Evolutionary conservation across 2,113 vertebrate genomes (phyloP).

Genomic region (Peromyscus maniculatus): DNA sequence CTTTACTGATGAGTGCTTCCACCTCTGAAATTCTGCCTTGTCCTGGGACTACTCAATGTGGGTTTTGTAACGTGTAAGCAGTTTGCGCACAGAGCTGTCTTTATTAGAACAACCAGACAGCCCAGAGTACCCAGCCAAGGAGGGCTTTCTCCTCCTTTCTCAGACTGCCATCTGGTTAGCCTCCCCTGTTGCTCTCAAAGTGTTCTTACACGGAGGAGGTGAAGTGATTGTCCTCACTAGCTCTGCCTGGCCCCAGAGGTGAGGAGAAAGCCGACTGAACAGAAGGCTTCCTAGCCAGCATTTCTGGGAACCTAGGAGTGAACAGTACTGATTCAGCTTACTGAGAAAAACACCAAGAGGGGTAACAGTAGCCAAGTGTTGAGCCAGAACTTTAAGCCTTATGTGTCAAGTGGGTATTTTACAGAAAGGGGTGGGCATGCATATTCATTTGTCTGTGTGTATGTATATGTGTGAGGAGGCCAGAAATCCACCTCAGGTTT

Average conservation of each 20-base stretch:
- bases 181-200: neutral
- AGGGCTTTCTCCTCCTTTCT: neutral
- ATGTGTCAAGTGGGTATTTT: neutral
- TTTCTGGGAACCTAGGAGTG: neutral
- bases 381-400: neutral
- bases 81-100: neutral
- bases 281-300: neutral
- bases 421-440: neutral
- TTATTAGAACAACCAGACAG: neutral
- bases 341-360: neutral
- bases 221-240: neutral
- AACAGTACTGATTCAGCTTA: neutral
- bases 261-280: neutral
- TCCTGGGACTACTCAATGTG: neutral
- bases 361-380: neutral
- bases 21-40: slow-evolving; percentile 9
- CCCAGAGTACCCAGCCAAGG: neutral
- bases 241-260: slow-evolving; percentile 12
- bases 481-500: neutral
- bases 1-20: slow-evolving; percentile 28
- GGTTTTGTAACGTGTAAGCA: neutral
- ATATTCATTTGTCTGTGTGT: neutral
- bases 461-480: neutral
- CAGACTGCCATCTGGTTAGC: neutral
- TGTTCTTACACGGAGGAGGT: neutral